phyloP scores from a whole-genome alignment of 2,888 invertebrate genomes.

The Amphiduros pacificus region DNA sequence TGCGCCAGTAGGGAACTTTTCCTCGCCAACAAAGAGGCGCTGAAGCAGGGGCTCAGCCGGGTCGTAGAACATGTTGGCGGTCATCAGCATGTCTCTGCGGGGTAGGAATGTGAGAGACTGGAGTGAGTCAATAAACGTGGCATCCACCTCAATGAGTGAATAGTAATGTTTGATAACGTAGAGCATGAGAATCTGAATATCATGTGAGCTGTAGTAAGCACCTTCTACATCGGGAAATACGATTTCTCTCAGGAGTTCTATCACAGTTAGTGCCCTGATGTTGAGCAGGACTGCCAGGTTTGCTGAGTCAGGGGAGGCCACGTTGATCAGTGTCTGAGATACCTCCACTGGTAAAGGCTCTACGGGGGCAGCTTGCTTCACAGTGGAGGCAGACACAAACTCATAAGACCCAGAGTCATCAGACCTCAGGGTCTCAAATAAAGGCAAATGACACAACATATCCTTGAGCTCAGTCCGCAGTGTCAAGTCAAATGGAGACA shows the following conservation, averaged over 20 bases:
- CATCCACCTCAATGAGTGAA: slow-evolving; percentile 19
- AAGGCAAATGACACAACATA: slow-evolving; percentile 26
- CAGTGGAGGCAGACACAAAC: slow-evolving; percentile 25
- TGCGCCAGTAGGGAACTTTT: slow-evolving; percentile 34
- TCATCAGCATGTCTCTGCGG: slow-evolving; percentile 27
- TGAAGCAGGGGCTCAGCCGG: slow-evolving; percentile 31
- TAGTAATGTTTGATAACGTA: slow-evolving; percentile 32
- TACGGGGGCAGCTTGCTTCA: slow-evolving; percentile 26
- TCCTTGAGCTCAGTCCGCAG: slow-evolving; percentile 15
- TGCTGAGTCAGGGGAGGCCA: slow-evolving; percentile 14
- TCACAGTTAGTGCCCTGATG: slow-evolving; percentile 16
- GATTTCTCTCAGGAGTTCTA: slow-evolving; percentile 22
- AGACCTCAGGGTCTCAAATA: slow-evolving; percentile 33
- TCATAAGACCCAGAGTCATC: background rate
- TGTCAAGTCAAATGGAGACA: slow-evolving; percentile 25
- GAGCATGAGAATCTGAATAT: slow-evolving; percentile 31
- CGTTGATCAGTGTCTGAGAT: slow-evolving; percentile 23
- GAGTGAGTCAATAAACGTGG: slow-evolving; percentile 24
- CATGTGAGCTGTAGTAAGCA: slow-evolving; percentile 23
- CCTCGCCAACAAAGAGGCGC: slow-evolving; percentile 33
- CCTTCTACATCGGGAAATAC: slow-evolving; percentile 33
- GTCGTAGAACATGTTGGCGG: slow-evolving; percentile 34
- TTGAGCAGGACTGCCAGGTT: slow-evolving; percentile 25
- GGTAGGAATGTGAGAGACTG: slow-evolving; percentile 29
- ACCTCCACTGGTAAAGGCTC: slow-evolving; percentile 25